Evolutionary conservation across 2,888 invertebrate genomes (phyloP), one percentile per base, ranked within the genome.

Genomic region (Andrena minutula): DNA sequence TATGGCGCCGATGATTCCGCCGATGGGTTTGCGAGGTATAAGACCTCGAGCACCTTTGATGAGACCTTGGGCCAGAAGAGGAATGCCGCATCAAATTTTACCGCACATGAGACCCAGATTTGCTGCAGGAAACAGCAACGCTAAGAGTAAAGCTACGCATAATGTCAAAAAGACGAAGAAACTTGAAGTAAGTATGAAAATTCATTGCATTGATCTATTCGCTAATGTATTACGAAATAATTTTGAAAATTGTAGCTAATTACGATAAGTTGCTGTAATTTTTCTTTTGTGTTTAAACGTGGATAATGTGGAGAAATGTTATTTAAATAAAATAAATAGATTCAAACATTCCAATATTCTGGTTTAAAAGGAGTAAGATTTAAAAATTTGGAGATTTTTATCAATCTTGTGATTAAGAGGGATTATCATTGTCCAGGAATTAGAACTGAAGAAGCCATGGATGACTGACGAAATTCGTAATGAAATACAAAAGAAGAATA

Each of bases 381-480:
- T n/a, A 26, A 32, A 69, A 41, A 30, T 20, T 47, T 23, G 10
- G 2, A 69, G 26, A 30, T 2, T 71, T 12, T 47, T 68, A 47
- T 47, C 26, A 26, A 58, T 58, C 47, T 47, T 79, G 2, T 35
- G n/a, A 71, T 16, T 0, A 71, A 71, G 32, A 53, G 5, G n/a
- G 10, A 51, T 64, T 74, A 26, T 49, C 4, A 47, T 81, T 78
- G 58, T 80, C 58, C 51, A 93, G 94, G 93, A 93, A 85, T 84
- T 92, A 75, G 92, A 93, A 81, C 86, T 94, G 82, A 93, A 92
- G 72, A 94, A 94, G 63, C 93, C 94, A 41, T 94, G 94, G 94
- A 93, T 94, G 94, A 93, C 94, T 0, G 93, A 93, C 65, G 93
- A 93, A 83, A 94, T 94, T 82, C 92, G 93, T 53, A 91, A 88